A percentile compares a stretch with the other conserved stretches of the same genome.
Evolutionary conservation across 1,140 invertebrate species (phyloP).

Genomic region (Mycetomoellerius zeteki): DNA sequence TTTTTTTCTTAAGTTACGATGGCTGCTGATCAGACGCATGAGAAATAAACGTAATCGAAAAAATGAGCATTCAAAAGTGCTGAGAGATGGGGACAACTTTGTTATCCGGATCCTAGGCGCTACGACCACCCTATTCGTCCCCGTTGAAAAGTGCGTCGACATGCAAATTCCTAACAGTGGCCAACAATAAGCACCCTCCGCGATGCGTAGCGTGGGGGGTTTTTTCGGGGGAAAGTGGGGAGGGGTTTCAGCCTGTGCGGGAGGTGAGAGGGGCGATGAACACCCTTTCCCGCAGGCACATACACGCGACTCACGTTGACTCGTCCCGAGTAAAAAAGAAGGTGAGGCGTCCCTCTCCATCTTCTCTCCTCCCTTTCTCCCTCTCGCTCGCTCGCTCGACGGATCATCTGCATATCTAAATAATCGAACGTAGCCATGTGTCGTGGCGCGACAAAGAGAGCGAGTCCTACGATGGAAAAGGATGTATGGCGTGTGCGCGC

Average conservation of each 20-base stretch:
- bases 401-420: slow-evolving; percentile 86
- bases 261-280: background rate
- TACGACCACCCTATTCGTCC: slow-evolving; percentile 64
- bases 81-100: slow-evolving; percentile 36
- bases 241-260: background rate
- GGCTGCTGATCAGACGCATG: background rate
- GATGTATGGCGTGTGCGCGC: slow-evolving; percentile 81
- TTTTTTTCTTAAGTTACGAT: background rate
- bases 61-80: slow-evolving; percentile 63
- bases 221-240: background rate
- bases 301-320: slow-evolving; percentile 54
- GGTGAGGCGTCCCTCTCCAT: slow-evolving; percentile 35
- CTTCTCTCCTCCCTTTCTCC: background rate
- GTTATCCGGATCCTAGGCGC: slow-evolving; percentile 35
- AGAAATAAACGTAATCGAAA: slow-evolving; percentile 12
- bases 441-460: slow-evolving; percentile 76
- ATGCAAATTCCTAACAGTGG: slow-evolving; percentile 78
- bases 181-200: slow-evolving; percentile 75
- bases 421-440: slow-evolving; percentile 85
- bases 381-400: slow-evolving; percentile 42
- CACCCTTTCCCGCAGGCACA: slow-evolving; percentile 47
- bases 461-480: slow-evolving; percentile 77
- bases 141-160: slow-evolving; percentile 77
- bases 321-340: slow-evolving; percentile 34
- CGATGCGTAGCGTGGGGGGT: slow-evolving; percentile 18